These are phyloP conservation scores for Oxyteleia sp. DNA, from an alignment of 2,888 invertebrate species.

Conservation along the genomic window DNA sequence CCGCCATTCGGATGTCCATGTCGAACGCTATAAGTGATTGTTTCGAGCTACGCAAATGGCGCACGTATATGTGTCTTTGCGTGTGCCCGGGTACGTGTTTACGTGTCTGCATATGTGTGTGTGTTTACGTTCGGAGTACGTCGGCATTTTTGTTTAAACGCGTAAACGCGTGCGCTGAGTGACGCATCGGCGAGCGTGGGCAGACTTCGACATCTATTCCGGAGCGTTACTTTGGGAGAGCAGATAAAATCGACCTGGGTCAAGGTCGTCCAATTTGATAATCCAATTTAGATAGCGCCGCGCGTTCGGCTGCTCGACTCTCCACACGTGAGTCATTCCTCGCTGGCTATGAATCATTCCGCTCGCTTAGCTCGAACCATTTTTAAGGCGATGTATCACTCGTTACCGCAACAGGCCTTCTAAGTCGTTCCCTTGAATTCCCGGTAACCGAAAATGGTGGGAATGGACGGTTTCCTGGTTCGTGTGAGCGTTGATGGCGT, in stretches of 20 bases:
- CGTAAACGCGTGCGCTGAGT: slow-evolving; percentile 50
- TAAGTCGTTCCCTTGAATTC: slow-evolving; percentile 16
- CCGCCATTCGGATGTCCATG: slow-evolving; percentile 51
- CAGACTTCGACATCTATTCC: slow-evolving; percentile 36
- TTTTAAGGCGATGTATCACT: slow-evolving; percentile 43
- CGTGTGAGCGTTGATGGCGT: not conserved
- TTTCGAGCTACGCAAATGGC: slow-evolving; percentile 46
- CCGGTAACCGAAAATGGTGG: not conserved
- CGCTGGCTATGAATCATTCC: slow-evolving; percentile 21
- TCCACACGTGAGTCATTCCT: slow-evolving; percentile 39
- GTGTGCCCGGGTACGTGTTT: not conserved
- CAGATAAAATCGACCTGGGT: slow-evolving; percentile 63
- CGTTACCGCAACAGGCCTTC: not conserved
- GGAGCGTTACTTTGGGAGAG: slow-evolving; percentile 42
- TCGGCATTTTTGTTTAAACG: slow-evolving; percentile 34
- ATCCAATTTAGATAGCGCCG: slow-evolving; percentile 59
- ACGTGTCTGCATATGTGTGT: slow-evolving; percentile 18
- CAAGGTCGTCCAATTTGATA: slow-evolving; percentile 59
- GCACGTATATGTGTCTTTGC: no score
- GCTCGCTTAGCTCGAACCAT: slow-evolving; percentile 5
- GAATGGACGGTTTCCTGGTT: slow-evolving; percentile 5
- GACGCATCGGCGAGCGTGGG: slow-evolving; percentile 21
- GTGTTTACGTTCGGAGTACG: not conserved
- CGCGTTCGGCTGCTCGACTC: slow-evolving; percentile 30
- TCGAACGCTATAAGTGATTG: slow-evolving; percentile 53